Evolutionary conservation across 2,113 vertebrate species (phyloP).

Genomic region (Paralichthys olivaceus): DNA sequence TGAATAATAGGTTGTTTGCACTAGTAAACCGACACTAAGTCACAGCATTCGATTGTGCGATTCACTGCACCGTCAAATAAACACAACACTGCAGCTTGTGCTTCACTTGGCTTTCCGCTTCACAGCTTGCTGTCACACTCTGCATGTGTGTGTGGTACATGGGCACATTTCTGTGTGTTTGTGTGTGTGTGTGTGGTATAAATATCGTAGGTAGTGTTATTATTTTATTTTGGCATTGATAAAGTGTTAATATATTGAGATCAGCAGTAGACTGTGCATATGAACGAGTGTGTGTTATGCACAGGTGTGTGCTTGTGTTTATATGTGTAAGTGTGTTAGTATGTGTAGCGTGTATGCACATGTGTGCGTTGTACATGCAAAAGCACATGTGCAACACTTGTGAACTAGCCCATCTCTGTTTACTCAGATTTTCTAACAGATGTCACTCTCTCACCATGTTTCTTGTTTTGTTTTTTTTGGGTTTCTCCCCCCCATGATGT

Average conservation of each 20-base stretch:
- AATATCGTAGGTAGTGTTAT: neutral
- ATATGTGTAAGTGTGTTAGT: slow-evolving; percentile 28
- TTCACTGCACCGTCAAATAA: slow-evolving; percentile 21
- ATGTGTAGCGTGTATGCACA: slow-evolving; percentile 27
- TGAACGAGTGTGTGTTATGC: slow-evolving; percentile 13
- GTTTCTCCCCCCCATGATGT: slow-evolving; percentile 85
- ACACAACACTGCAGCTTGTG: slow-evolving; percentile 52
- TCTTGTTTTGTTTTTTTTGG: slow-evolving; percentile 61
- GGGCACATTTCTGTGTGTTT: slow-evolving; percentile 15
- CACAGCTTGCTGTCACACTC: slow-evolving; percentile 61
- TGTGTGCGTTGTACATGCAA: slow-evolving; percentile 27
- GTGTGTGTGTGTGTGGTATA: slow-evolving; percentile 8
- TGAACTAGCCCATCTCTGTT: slow-evolving; percentile 56
- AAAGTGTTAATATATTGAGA: slow-evolving; percentile 6
- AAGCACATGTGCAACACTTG: slow-evolving; percentile 44
- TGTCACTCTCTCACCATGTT: slow-evolving; percentile 92
- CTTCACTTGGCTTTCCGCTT: slow-evolving; percentile 61
- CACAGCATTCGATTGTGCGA: slow-evolving; percentile 30
- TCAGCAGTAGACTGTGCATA: slow-evolving; percentile 11
- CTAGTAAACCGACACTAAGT: slow-evolving; percentile 34
- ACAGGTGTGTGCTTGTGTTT: slow-evolving; percentile 25
- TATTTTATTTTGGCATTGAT: neutral
- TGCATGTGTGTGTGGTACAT: slow-evolving; percentile 60
- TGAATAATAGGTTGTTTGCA: slow-evolving; percentile 30
- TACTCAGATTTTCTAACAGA: slow-evolving; percentile 87